Evolutionary conservation across 2,113 vertebrate species (phyloP).

Genomic region (Rhea pennata): DNA sequence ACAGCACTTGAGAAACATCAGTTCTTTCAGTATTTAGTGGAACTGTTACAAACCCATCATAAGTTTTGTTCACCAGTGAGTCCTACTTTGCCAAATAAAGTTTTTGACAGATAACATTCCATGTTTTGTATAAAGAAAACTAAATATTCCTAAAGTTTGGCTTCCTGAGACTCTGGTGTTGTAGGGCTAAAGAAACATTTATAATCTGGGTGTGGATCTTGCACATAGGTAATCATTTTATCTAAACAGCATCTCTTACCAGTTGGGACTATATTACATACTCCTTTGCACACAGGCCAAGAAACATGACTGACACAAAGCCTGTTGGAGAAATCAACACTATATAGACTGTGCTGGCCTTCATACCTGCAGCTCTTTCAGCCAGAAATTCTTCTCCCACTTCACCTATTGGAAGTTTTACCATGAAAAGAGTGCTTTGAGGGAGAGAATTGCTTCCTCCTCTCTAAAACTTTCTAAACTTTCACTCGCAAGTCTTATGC

Average conservation of each 20-base stretch:
- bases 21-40: not conserved
- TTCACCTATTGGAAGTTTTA: not conserved
- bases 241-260: not conserved
- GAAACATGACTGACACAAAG: not conserved
- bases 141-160: not conserved
- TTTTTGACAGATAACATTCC: not conserved
- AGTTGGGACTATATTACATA: not conserved
- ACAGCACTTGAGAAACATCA: not conserved
- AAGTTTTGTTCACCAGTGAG: not conserved
- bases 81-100: not conserved
- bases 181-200: not conserved
- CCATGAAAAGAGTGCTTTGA: not conserved
- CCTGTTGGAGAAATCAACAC: not conserved
- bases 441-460: not conserved
- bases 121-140: not conserved
- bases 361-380: constrained; percentile 6
- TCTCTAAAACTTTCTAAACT: not conserved
- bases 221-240: not conserved
- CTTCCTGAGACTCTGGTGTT: not conserved
- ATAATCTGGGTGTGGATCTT: not conserved
- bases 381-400: not conserved
- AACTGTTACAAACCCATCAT: not conserved
- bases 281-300: not conserved
- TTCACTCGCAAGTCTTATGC: not conserved
- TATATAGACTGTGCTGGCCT: not conserved